Evolutionary conservation across 2,888 invertebrate species (phyloP).

Genomic region (Disparrhopalites patrizii): DNA sequence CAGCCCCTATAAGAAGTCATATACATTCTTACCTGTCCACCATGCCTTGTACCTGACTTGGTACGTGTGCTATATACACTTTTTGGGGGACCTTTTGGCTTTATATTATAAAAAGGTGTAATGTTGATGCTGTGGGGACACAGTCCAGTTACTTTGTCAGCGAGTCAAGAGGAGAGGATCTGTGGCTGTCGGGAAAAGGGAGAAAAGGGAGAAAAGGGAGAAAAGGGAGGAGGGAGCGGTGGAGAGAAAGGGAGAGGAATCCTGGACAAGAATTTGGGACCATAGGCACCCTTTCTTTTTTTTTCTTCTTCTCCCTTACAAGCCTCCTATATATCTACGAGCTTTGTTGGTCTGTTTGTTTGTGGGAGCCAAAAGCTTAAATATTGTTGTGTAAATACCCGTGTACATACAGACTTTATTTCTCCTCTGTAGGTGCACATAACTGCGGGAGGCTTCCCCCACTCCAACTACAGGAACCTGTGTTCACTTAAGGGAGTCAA

Average conservation of each 20-base stretch:
- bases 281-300: slow-evolving; percentile 2
- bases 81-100: no score
- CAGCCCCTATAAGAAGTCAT: background rate
- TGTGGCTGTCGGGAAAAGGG: background rate
- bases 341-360: no score
- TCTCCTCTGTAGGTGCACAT: no score
- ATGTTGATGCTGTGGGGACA: slow-evolving; percentile 22
- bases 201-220: background rate
- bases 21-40: no score
- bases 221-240: background rate
- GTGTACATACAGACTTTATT: background rate
- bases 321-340: no score
- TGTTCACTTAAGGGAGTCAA: no score
- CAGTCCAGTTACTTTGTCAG: slow-evolving; percentile 25
- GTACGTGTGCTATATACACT: background rate
- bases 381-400: no score
- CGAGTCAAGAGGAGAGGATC: background rate
- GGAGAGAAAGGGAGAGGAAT: background rate
- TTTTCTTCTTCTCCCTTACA: no score
- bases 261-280: background rate
- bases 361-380: no score
- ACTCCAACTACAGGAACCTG: slow-evolving; percentile 1
- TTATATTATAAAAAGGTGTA: background rate
- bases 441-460: background rate
- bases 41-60: background rate